These are phyloP conservation scores for Mycalesis mineus DNA, from an alignment of 2,888 invertebrate genomes.

Conservation along the genomic window DNA sequence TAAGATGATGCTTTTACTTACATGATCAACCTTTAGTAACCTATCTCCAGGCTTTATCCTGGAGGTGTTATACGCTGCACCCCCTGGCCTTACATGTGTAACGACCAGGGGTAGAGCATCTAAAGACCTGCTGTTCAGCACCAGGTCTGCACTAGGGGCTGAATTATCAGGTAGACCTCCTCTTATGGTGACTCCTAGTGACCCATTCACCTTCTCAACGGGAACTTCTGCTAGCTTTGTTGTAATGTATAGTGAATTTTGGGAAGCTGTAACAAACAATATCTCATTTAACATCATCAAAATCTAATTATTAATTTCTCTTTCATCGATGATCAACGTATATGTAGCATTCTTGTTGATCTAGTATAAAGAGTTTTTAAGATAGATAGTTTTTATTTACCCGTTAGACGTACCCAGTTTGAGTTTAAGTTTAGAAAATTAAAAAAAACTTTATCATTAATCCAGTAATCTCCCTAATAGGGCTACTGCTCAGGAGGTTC, in stretches of 20 bases:
- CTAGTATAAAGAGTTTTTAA: no score
- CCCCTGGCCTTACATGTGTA: slow-evolving; percentile 91
- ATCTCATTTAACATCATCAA: neutral
- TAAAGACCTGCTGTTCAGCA: slow-evolving; percentile 76
- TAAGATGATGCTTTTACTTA: no score
- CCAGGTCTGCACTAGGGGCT: slow-evolving; percentile 77
- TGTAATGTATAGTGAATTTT: slow-evolving; percentile 85
- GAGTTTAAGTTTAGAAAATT: no score
- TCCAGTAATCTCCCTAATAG: no score
- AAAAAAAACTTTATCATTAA: no score
- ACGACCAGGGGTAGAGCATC: slow-evolving; percentile 88
- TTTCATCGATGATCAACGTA: no score
- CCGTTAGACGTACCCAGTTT: no score
- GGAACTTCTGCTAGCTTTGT: slow-evolving; percentile 88
- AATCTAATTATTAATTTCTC: no score
- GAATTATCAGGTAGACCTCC: slow-evolving; percentile 83
- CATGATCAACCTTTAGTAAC: slow-evolving; percentile 90
- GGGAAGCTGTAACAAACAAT: slow-evolving; percentile 71
- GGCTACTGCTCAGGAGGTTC: no score
- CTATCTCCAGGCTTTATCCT: slow-evolving; percentile 94
- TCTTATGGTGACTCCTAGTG: slow-evolving; percentile 92
- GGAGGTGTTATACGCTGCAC: slow-evolving; percentile 93
- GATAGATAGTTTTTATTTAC: no score
- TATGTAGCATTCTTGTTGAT: no score
- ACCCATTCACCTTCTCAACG: slow-evolving; percentile 88